Percentiles rank a stretch among this genome's conserved stretches.
phyloP scores from a whole-genome alignment of 2,888 invertebrate species.

The Monoplex corrugatus region DNA sequence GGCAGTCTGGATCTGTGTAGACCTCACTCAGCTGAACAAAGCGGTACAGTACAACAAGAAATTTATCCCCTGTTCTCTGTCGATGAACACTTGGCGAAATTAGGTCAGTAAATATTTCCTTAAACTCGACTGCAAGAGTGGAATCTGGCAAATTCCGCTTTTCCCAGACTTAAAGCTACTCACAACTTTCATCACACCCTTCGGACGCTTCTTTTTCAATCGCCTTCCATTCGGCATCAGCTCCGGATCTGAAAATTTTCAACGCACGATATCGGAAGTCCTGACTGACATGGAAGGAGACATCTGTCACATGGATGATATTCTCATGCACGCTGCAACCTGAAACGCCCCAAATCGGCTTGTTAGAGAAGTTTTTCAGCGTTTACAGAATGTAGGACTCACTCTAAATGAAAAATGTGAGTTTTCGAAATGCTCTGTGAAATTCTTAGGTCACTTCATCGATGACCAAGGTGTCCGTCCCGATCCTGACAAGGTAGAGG shows the following conservation, averaged over 20 bases:
- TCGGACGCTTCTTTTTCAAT: background rate
- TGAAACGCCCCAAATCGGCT: conserved; percentile 52
- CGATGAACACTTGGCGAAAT: conserved; percentile 51
- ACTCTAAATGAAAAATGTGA: no score
- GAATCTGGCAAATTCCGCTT: conserved; percentile 62
- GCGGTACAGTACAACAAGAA: conserved; percentile 55
- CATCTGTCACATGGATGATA: conserved; percentile 57
- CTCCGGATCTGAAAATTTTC: conserved; percentile 37
- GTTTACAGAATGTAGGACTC: conserved; percentile 49
- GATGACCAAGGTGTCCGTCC: no score
- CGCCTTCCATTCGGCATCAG: conserved; percentile 17
- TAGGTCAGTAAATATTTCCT: conserved; percentile 55
- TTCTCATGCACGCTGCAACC: background rate
- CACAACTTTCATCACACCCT: background rate
- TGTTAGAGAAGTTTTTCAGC: conserved; percentile 40
- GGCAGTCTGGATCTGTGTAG: conserved; percentile 55
- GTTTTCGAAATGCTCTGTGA: background rate
- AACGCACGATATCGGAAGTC: conserved; percentile 55
- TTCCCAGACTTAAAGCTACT: conserved; percentile 47
- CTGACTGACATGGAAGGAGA: conserved; percentile 53
- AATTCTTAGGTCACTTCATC: no score
- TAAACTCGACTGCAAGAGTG: conserved; percentile 59
- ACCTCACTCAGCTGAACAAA: conserved; percentile 57
- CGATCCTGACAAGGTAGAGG: no score
- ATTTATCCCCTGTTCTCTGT: conserved; percentile 52